Conservation (phyloP, 2,113 vertebrate genomes). For the Aspiorhynchus laticeps region DNA sequence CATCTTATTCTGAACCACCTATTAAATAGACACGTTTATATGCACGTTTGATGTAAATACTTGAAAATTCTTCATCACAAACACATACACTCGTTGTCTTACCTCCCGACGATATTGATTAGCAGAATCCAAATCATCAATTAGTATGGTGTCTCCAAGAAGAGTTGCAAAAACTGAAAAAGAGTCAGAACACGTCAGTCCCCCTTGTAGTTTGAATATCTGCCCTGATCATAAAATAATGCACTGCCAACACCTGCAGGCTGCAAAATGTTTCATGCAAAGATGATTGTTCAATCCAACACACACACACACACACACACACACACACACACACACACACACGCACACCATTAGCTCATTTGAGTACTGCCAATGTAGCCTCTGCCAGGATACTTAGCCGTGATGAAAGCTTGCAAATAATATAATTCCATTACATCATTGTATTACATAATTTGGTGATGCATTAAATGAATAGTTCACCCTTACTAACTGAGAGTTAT, state of each 20-base stretch:
- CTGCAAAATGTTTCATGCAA: background rate
- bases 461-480: too few species aligned
- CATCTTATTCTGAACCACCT: slow-evolving; percentile 83
- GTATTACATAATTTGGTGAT: too few species aligned
- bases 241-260: slow-evolving; percentile 15
- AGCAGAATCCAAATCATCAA: slow-evolving; percentile 89
- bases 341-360: background rate
- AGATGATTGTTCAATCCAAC: background rate
- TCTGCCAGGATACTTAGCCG: slow-evolving; percentile 2
- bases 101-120: slow-evolving; percentile 88
- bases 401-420: too few species aligned
- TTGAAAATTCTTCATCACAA: background rate
- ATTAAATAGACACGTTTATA: background rate
- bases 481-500: background rate
- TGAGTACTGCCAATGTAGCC: background rate
- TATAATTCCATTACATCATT: slow-evolving; percentile 28
- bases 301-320: slow-evolving; percentile 53
- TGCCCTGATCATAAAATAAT: background rate
- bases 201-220: too few species aligned
- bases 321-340: too few species aligned
- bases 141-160: slow-evolving; percentile 88
- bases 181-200: slow-evolving; percentile 34
- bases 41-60: background rate
- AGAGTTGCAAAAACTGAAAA: slow-evolving; percentile 87
- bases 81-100: slow-evolving; percentile 44